phyloP scores from a whole-genome alignment of 92 coral and sea anemone genomes.

The Micromussa lordhowensis region DNA sequence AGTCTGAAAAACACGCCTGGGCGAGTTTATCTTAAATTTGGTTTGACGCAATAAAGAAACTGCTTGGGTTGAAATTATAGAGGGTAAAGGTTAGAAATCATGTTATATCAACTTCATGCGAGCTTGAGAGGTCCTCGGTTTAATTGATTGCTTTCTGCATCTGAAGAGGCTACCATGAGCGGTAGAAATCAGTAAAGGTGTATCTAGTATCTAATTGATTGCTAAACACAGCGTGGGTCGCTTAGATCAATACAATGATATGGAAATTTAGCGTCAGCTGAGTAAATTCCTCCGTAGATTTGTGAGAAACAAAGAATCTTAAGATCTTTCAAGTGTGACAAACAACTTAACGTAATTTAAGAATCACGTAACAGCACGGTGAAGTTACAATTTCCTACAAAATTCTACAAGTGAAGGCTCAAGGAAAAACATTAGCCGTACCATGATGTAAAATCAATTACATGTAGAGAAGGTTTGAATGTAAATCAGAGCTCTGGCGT shows the following conservation, averaged over 20 bases:
- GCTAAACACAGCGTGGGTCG: background rate
- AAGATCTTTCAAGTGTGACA: background rate
- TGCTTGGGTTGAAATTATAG: background rate
- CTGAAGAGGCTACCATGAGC: too few relatives aligned
- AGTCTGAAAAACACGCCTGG: too few relatives aligned
- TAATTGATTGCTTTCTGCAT: background rate
- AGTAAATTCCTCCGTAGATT: background rate
- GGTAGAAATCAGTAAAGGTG: too few relatives aligned
- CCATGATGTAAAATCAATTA: background rate
- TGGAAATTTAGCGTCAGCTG: background rate
- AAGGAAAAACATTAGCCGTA: background rate
- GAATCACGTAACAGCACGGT: background rate
- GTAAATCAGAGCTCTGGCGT: background rate
- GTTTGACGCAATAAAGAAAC: background rate
- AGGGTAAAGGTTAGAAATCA: background rate
- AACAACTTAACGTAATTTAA: background rate
- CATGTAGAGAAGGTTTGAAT: background rate
- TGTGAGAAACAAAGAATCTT: background rate
- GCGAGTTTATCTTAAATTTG: background rate
- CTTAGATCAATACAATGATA: background rate
- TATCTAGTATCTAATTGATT: too few relatives aligned
- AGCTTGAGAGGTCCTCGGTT: background rate
- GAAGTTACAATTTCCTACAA: background rate
- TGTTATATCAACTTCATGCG: background rate
- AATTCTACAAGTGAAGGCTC: background rate